Percentiles rank a stretch among this genome's conserved stretches.
These are phyloP conservation scores for Drosophila pseudotakahashii DNA, from an alignment of 2,888 invertebrate species.

Conservation along the genomic window DNA sequence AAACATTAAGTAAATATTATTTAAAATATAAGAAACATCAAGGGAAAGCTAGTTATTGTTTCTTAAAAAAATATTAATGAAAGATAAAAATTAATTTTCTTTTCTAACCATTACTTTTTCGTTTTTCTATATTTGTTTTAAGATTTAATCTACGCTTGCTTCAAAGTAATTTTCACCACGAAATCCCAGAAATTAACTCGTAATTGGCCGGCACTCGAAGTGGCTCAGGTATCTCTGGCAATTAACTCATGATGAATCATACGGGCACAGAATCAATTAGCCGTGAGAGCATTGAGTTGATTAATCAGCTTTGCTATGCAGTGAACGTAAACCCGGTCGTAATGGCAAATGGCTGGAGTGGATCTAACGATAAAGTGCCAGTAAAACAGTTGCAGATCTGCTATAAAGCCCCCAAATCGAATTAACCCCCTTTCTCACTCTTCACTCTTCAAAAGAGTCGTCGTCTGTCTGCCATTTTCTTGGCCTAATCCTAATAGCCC, in stretches of 20 bases:
- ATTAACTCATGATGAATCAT: conserved; percentile 10
- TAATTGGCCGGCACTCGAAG: not conserved
- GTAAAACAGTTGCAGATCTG: conserved; percentile 14
- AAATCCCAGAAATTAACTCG: not conserved
- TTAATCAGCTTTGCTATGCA: conserved; percentile 2
- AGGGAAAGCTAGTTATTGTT: too few relatives aligned
- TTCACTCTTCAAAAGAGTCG: not conserved
- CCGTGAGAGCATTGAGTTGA: not conserved
- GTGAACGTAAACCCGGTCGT: not conserved
- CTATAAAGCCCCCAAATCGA: conserved; percentile 16
- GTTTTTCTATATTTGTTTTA: not conserved
- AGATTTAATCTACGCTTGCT: not conserved
- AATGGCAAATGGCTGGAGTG: not conserved
- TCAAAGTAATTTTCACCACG: not conserved
- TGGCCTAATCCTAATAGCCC: conserved; percentile 37
- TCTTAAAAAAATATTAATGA: too few relatives aligned
- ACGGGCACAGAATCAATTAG: conserved; percentile 11
- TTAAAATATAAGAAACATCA: too few relatives aligned
- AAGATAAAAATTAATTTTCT: too few relatives aligned
- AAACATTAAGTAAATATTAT: not conserved
- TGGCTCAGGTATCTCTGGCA: not conserved
- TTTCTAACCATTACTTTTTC: too few relatives aligned
- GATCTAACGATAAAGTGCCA: not conserved
- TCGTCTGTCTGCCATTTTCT: conserved; percentile 17
- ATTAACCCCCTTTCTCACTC: not conserved